Conservation (phyloP, 1,140 invertebrate genomes). For the Asbolus verrucosus region DNA sequence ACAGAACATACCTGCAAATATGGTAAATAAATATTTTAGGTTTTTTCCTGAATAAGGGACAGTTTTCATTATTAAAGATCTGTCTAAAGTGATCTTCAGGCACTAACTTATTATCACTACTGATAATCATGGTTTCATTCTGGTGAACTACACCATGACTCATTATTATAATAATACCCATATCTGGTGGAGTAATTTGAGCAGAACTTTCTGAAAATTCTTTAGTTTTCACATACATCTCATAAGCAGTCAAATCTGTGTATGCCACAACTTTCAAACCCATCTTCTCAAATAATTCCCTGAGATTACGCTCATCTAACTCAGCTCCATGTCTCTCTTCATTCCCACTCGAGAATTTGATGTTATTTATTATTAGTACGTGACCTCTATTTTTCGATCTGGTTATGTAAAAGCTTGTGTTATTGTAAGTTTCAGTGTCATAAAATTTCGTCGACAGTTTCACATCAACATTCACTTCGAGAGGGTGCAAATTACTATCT, state of each 20-base stretch:
- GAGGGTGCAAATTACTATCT: slow-evolving; percentile 2
- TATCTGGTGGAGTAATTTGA: slow-evolving; percentile 66
- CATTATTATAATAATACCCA: slow-evolving; percentile 70
- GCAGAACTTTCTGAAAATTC: slow-evolving; percentile 61
- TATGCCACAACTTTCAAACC: slow-evolving; percentile 66
- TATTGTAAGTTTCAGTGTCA: slow-evolving; percentile 9
- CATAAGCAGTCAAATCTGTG: slow-evolving; percentile 54
- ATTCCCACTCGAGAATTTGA: slow-evolving; percentile 62
- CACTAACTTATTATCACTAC: slow-evolving; percentile 66
- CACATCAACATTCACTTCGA: slow-evolving; percentile 17
- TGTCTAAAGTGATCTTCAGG: slow-evolving; percentile 67
- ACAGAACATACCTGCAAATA: no score
- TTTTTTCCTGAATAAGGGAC: slow-evolving; percentile 71
- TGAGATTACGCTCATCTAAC: slow-evolving; percentile 67
- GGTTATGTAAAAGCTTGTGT: slow-evolving; percentile 65
- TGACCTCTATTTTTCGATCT: slow-evolving; percentile 68
- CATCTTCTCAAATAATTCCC: slow-evolving; percentile 67
- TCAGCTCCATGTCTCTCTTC: slow-evolving; percentile 65
- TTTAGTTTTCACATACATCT: slow-evolving; percentile 63
- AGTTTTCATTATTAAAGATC: slow-evolving; percentile 72
- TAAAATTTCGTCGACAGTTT: slow-evolving; percentile 27
- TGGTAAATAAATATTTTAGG: slow-evolving; percentile 85
- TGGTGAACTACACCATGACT: slow-evolving; percentile 67
- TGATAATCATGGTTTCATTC: slow-evolving; percentile 60
- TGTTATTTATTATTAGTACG: slow-evolving; percentile 70